Evolutionary conservation across 2,113 vertebrate genomes (phyloP), one percentile per base, ranked within the genome.

Genomic region (Alethe castanea): DNA sequence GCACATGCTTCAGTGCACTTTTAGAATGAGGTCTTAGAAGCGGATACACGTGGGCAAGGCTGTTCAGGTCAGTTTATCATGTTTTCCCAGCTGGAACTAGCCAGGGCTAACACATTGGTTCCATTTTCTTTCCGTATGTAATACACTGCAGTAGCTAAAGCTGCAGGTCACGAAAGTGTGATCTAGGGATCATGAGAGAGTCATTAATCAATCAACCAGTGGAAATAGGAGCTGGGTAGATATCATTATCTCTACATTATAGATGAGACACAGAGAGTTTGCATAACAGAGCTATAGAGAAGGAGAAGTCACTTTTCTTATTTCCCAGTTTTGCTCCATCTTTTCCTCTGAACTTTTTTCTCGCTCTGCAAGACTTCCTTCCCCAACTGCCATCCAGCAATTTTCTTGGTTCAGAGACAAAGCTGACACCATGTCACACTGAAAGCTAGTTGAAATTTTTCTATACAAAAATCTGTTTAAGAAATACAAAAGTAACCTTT

Each of bases 201-300:
- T 65, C 86, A 91, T 87, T 94, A 95, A 94, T 95, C 94, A 95
- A 92, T 91, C 94, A 95, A 80, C 36, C 54, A 86, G 59, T 91
- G 59, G 87, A 85, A 91, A 94, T 1, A 76, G 78, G 33, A 95
- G 70, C 53, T 77, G n/a, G 38, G 35, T 28, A 88, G 88, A 78
- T 94, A 84, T 31, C 71, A 86, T 86, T 93, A 93, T 94, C 82
- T 74, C 82, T 91, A 23, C 52, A n/a, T 83, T 90, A 92, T 71
- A 90, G 90, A 79, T 84, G 77, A 92, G 82, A 81, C 44, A 83
- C 14, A 36, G 59, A 44, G 65, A 71, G 72, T 86, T 94, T 88
- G 86, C 53, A 57, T 88, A 88, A 86, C 60, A 71, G 92, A 90
- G 69, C 64, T 72, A 79, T 8, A 50, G 36, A 91, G 66, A 78